A percentile compares a stretch with the other conserved stretches of the same genome.
Evolutionary conservation across 2,888 invertebrate genomes (phyloP).

Genomic region (Sycophila texana): DNA sequence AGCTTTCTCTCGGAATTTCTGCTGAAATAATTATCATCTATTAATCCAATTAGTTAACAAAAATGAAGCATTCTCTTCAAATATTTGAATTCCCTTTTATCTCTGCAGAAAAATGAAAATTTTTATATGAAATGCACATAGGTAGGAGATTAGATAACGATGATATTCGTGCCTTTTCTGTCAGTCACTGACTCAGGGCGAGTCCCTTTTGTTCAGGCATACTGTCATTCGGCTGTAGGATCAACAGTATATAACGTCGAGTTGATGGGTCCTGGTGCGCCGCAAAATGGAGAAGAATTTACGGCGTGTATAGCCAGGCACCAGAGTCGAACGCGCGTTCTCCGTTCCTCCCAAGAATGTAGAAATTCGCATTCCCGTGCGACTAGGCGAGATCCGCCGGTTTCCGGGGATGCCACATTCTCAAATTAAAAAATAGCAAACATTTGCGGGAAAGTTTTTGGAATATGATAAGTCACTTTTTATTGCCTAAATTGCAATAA

Average conservation of each 20-base stretch:
- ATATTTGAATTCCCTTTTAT: no score
- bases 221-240: not conserved
- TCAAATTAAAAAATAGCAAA: slow-evolving; percentile 25
- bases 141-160: no score
- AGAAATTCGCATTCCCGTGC: slow-evolving; percentile 48
- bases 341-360: slow-evolving; percentile 25
- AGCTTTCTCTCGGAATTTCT: no score
- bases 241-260: slow-evolving; percentile 29
- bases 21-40: no score
- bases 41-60: no score
- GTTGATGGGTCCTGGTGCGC: slow-evolving; percentile 6
- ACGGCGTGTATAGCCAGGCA: slow-evolving; percentile 19
- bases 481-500: no score
- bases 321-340: slow-evolving; percentile 1
- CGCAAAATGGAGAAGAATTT: slow-evolving; percentile 44
- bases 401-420: not conserved
- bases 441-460: slow-evolving; percentile 10
- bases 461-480: no score
- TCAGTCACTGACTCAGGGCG: not conserved
- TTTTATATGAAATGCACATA: no score
- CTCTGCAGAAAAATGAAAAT: no score
- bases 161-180: not conserved
- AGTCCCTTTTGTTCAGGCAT: not conserved
- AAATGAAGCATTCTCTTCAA: no score
- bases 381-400: not conserved